A percentile compares a stretch with the other conserved stretches of the same genome.
Conservation (phyloP, 2,888 invertebrate species). For the Epirrita christyi region DNA sequence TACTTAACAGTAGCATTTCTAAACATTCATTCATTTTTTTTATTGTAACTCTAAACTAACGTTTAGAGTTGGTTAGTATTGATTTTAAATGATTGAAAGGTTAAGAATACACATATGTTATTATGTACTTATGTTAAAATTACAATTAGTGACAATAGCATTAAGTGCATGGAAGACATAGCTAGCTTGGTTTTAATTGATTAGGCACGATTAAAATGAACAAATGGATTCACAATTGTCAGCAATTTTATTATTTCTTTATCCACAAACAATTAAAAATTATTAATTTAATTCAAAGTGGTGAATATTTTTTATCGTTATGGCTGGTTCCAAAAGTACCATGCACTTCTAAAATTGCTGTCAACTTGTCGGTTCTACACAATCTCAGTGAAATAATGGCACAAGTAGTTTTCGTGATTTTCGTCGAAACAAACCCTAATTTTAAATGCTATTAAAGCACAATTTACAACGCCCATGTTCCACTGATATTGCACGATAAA, state of each 20-base stretch:
- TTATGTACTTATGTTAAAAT: too few relatives aligned
- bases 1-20: too few relatives aligned
- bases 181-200: neutral
- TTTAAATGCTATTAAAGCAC: neutral
- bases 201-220: conserved; percentile 10
- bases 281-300: neutral
- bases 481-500: neutral
- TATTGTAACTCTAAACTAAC: too few relatives aligned
- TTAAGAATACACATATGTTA: too few relatives aligned
- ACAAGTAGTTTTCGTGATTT: neutral
- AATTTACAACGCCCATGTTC: neutral
- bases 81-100: too few relatives aligned
- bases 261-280: neutral
- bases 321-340: neutral
- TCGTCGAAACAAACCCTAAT: neutral
- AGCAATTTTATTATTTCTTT: neutral
- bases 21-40: too few relatives aligned
- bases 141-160: too few relatives aligned
- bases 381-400: conserved; percentile 4
- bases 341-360: neutral
- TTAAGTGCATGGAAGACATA: too few relatives aligned
- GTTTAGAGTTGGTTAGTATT: too few relatives aligned
- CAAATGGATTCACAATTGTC: neutral
- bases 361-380: neutral
- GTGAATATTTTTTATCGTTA: neutral